Base-by-base conservation (phyloP, 2,888 invertebrate species). In the Microchrysa polita region DNA sequence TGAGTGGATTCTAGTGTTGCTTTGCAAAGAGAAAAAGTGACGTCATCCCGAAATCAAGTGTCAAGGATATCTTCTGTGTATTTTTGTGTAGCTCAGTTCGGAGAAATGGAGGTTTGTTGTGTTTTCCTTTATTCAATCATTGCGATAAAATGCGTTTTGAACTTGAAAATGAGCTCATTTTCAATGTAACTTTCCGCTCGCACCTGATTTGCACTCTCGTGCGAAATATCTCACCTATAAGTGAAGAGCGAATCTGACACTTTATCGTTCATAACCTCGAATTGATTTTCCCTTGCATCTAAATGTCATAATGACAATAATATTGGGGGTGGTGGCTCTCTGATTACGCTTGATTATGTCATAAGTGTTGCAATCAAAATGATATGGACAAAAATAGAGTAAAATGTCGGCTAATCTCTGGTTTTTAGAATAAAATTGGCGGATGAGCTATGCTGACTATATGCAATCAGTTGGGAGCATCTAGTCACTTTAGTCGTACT, bases 191-290 rank as follows among this genome's bases (percentile, higher is more conserved):
- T 48, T 10, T 7, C 27, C 27, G 27, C 48, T 48, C 48, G n/a
- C n/a, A 48, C 16, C 48, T 48, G 48, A 48, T n/a, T 34, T 12
- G 44, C 22, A 34, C 14, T 63, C 52, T 40, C n/a, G 61, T 72
- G 72, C 22, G 18, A 60, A 72, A 72, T 23, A 4, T 72, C 23
- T 27, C 52, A 27, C 60, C 34, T 59, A 12, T n/a, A n/a, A 14
- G 44, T 10, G 42, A 12, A 60, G 27, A 34, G 12, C 53, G 63
- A 53, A 40, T 63, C 53, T 72, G 72, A 72, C 61, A 63, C 55
- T 53, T 55, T n/a, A n/a, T n/a, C n/a, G 53, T 44, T 63, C 72
- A 61, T 72, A 72, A 72, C 72, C 72, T 72, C 42, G 52, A 72
- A 72, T 34, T n/a, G n/a, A 9, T 52, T 34, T 34, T 34, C 42